A percentile compares a stretch with the other conserved stretches of the same genome.
These are phyloP conservation scores for Ethmia dodecea DNA, from an alignment of 2,888 invertebrate genomes.

Conservation along the genomic window DNA sequence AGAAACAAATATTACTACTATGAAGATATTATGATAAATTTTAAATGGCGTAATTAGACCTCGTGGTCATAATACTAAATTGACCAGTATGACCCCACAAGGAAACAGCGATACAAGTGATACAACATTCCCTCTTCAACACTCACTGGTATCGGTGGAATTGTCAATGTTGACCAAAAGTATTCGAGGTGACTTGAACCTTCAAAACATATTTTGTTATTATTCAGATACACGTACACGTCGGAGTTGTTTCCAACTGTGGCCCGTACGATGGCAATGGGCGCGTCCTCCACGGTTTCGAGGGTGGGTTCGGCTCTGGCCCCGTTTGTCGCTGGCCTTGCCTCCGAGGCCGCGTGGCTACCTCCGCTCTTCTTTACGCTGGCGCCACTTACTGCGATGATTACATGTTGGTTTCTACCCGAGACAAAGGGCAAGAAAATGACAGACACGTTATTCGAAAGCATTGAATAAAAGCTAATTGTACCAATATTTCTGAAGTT, in stretches of 20 bases:
- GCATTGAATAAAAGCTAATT: no score
- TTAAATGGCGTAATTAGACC: no score
- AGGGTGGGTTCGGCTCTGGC: constrained; percentile 78
- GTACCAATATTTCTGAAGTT: no score
- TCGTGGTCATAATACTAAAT: no score
- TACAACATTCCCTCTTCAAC: no score
- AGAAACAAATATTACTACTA: no score
- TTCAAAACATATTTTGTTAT: background rate
- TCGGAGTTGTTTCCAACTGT: constrained; percentile 80
- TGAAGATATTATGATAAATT: no score
- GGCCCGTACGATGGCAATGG: constrained; percentile 76
- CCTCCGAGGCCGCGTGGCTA: constrained; percentile 23
- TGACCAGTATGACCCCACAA: no score
- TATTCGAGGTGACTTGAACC: no score
- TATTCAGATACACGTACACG: constrained; percentile 47
- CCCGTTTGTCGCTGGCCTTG: constrained; percentile 68
- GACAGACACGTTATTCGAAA: constrained; percentile 23
- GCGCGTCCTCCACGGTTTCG: constrained; percentile 76
- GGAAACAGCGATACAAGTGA: no score
- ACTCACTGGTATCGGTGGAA: no score
- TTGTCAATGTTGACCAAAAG: no score
- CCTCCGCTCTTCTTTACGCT: constrained; percentile 31
- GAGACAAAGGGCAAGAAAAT: constrained; percentile 33
- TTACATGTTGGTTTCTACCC: constrained; percentile 26
- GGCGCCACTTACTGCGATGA: constrained; percentile 27